Evolutionary conservation across 1,140 invertebrate species (phyloP), one percentile per base, ranked within the genome.

Genomic region (Nasonia vitripennis): DNA sequence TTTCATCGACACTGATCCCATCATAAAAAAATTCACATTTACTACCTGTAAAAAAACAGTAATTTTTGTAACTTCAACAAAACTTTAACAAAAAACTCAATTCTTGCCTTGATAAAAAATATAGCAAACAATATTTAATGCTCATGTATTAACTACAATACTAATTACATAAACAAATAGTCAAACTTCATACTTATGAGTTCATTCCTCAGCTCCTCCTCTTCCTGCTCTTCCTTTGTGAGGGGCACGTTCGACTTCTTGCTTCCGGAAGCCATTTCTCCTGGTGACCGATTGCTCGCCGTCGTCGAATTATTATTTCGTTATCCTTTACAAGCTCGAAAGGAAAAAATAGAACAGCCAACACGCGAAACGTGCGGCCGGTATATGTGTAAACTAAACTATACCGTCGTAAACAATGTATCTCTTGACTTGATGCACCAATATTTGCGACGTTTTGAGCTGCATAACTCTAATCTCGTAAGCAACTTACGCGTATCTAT

Each of bases 141-240:
- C n/a, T 0, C 62, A 41, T 51, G 68, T 62, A 37, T 86, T 31
- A n/a, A 51, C 31, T 67, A 2, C 34, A 41, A 23, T 10, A 78
- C 51, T 23, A 73, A 31, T 27, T 27, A 73, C 34, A 73, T 14
- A 34, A 23, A 23, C n/a, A 11, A n/a, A 73, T 4, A 27, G 9
- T 48, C 2, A 55, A n/a, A 79, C 48, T n/a, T 68, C 73, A 85
- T 88, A 91, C 90, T 86, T 73, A 73, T 78, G 10, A 91, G 84
- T 55, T 87, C 80, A 37, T 87, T 75, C 51, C 84, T 88, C 87
- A 90, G 88, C 79, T 89, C 79, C 62, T 89, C 89, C 17, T 79
- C 82, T 62, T 90, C 85, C 31, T 87, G 55, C 9, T 67, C 85
- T 48, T 87, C 75, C 23, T 86, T 86, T 7, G 73, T 11, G 0